Base-by-base conservation (phyloP, 2,113 vertebrate genomes). In the Dryoscopus gambensis region DNA sequence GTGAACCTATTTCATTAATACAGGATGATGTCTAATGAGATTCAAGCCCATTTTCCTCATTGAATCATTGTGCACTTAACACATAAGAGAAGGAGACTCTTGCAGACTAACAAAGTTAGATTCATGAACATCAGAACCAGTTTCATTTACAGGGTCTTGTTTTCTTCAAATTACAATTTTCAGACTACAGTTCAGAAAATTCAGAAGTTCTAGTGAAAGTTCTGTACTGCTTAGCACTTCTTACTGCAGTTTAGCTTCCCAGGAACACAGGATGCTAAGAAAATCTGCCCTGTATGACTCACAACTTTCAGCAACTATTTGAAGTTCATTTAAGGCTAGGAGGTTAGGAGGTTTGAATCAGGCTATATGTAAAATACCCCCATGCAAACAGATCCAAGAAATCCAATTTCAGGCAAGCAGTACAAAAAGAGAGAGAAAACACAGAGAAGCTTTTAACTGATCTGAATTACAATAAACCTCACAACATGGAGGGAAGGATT, bases 1-100 rank as follows among this genome's bases (percentile, higher is more conserved):
- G 91, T 16, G 22, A 92, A 75, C 46, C 64, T 71, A 83, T 95
- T 82, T 87, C 97, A 93, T 97, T 97, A 93, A 95, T 94, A 97
- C 71, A 59, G 14, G 71, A 49, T 37, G 31, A 75, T 39, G 42
- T 78, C 35, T 87, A 96, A 95, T 74, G 52, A 92, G 62, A 96
- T 57, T 97, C 71, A 78, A 85, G 87, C 10, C 35, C 17, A 33
- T 86, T 94, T 89, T 73, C 44, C n/a, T 87, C 35, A 24, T 10
- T 16, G 47, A 77, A 55, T 25, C 50, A 62, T 37, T 60, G 46
- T 74, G 31, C 2, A 3, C 23, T 84, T 80, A 65, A 67, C 23
- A 16, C 1, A 8, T 69, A 73, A 77, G 46, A 69, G 53, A 12
- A 60, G 9, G 31, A 80, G 39, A 79, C 23, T 21, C 28, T 52